These are phyloP conservation scores for Sternotherus odoratus DNA, from an alignment of 2,797 vertebrate species.

Conservation along the genomic window DNA sequence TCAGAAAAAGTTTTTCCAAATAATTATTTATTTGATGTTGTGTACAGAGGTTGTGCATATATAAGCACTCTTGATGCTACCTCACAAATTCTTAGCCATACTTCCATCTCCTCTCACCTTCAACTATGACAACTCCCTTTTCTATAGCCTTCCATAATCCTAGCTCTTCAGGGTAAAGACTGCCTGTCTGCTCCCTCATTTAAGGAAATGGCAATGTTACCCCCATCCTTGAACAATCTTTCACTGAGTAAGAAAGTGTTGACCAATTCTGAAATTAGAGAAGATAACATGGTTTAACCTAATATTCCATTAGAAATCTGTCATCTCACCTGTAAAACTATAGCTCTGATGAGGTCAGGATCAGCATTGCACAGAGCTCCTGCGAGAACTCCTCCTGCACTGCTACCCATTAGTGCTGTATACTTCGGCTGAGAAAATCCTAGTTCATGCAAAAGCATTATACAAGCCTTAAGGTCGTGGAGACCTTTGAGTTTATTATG, in stretches of 20 bases:
- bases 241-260: neutral
- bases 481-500: conserved; percentile 88
- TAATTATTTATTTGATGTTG: neutral
- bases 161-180: neutral
- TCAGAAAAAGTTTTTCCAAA: neutral
- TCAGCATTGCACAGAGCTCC: conserved; percentile 91
- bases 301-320: neutral
- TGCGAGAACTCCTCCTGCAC: conserved; percentile 93
- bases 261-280: neutral
- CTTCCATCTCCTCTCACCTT: neutral
- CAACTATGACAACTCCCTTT: neutral
- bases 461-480: conserved; percentile 91
- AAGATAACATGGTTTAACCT: neutral
- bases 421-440: conserved; percentile 88
- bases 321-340: conserved; percentile 88
- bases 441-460: conserved; percentile 84
- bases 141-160: neutral
- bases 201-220: neutral
- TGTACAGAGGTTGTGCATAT: neutral
- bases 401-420: conserved; percentile 88
- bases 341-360: conserved; percentile 86
- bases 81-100: neutral
- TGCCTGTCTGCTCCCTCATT: neutral
- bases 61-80: neutral
- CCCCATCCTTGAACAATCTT: neutral